These are phyloP conservation scores for Trachelus iudaicus DNA, from an alignment of 2,888 invertebrate genomes.

Conservation along the genomic window DNA sequence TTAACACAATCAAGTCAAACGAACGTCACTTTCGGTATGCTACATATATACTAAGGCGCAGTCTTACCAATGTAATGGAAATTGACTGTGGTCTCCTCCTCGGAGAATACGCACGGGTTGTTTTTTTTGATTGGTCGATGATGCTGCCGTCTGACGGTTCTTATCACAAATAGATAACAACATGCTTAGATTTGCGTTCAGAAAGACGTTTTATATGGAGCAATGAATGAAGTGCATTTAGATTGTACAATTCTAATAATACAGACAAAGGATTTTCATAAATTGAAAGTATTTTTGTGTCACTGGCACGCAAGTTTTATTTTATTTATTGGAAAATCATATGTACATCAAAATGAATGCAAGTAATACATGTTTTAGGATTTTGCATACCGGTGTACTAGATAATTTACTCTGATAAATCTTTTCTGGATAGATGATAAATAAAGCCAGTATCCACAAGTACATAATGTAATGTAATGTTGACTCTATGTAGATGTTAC, in stretches of 20 bases:
- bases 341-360: not conserved
- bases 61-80: conserved; percentile 11
- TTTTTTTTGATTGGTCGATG: not conserved
- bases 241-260: not conserved
- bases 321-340: not conserved
- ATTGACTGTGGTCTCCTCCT: not conserved
- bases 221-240: not conserved
- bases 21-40: conserved; percentile 19
- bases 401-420: not conserved
- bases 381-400: not conserved
- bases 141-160: not conserved
- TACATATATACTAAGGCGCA: conserved; percentile 11
- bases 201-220: not conserved
- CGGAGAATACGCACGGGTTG: not conserved
- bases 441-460: not conserved
- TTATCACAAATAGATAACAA: not conserved
- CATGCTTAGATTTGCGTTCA: not conserved
- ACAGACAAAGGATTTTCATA: not conserved
- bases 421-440: not conserved
- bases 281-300: not conserved
- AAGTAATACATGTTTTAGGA: not conserved
- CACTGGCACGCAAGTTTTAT: not conserved
- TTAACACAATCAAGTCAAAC: conserved; percentile 17
- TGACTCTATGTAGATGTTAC: not conserved
- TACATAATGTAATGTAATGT: conserved; percentile 1